Base-by-base conservation (phyloP, 2,113 vertebrate species). In the Nipponia nippon region DNA sequence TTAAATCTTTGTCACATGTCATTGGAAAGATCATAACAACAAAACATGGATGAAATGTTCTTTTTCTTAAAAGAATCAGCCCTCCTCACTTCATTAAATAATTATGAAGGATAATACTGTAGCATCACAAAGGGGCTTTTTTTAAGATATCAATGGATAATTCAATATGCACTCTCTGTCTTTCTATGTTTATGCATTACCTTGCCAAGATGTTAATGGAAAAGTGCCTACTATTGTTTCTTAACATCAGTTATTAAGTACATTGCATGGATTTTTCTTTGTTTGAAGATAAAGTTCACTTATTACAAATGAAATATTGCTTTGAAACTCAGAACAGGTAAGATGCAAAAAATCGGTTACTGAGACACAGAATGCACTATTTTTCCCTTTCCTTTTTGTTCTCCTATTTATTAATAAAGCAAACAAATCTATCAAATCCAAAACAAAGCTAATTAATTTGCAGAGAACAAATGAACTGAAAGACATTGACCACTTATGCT, bases 401-500 rank as follows among this genome's bases (percentile, higher is more conserved):
- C 25, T 65, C 26, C 36, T 82, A 16, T 50, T 93, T 93, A 32
- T 91, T 94, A 89, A 87, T 73, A 96, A 95, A 92, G 78, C 30
- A 82, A 94, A 84, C 44, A 95, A 92, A 85, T 25, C 30, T 49
- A 79, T 65, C 56, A 85, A 62, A 46, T 26, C 27, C 40, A 47
- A 90, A 87, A 16, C 34, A 66, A 66, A 92, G 29, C 26, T 61
- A 82, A 94, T 79, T 62, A 90, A 75, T 93, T 91, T 79, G 34
- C 55, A 87, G 62, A 95, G 82, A 94, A 93, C 34, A 89, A 91
- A 90, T 81, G 80, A 94, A 96, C 83, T 92, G 86, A 75, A 71
- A 83, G 67, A 89, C 38, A 29, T 9, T 67, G 89, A 80, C 70
- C 56, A 62, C 55, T 97, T 89, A 83, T 50, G 22, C 17, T 63